Evolutionary conservation across 2,113 vertebrate species (phyloP).

Genomic region (Pan troglodytes): NHGRI_mPanTro3-v2.1_pri NC_072402.2:12034501-12035000

Average conservation of each 20-base stretch:
- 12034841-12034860: background rate
- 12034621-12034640: background rate
- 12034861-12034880: background rate
- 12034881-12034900: background rate
- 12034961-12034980: fast-evolving
- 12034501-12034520: background rate
- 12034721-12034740: too few relatives aligned
- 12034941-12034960: background rate
- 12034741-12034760: background rate
- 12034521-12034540: background rate
- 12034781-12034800: background rate
- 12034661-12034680: background rate
- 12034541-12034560: background rate
- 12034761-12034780: too few relatives aligned
- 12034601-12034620: background rate
- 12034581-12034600: background rate
- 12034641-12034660: background rate
- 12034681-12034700: too few relatives aligned
- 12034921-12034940: too few relatives aligned
- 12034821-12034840: too few relatives aligned
- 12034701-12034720: background rate
- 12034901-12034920: fast-evolving
- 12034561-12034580: background rate
- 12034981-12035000: too few relatives aligned
- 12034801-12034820: background rate